A percentile compares a stretch with the other conserved stretches of the same genome.
Evolutionary conservation across 1,140 invertebrate genomes (phyloP).

Genomic region (Hylyphantes graminicola): DNA sequence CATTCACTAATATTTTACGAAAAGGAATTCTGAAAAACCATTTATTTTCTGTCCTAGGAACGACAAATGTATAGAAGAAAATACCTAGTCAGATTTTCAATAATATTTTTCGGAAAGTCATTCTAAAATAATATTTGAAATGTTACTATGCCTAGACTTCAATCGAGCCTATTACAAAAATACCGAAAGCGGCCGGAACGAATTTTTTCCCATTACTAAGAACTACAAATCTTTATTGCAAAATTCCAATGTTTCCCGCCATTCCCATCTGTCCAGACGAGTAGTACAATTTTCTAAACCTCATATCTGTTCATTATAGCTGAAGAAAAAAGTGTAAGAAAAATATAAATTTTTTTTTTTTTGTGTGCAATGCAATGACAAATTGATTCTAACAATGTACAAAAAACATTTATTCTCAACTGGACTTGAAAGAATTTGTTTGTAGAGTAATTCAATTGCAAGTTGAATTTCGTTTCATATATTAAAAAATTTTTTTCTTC

Average conservation of each 20-base stretch:
- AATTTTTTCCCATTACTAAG: slow-evolving; percentile 29
- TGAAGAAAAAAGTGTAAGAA: slow-evolving; percentile 6
- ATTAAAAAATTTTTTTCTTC: slow-evolving; percentile 39
- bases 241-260: slow-evolving; percentile 17
- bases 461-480: slow-evolving; percentile 2
- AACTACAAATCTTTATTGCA: slow-evolving; percentile 15
- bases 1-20: too few relatives aligned
- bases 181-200: background rate
- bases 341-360: background rate
- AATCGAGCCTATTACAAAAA: slow-evolving; percentile 4
- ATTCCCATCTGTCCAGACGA: slow-evolving; percentile 31
- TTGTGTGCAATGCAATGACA: background rate
- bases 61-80: too few relatives aligned
- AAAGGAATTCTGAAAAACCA: too few relatives aligned
- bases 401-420: slow-evolving; percentile 48
- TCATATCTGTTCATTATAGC: slow-evolving; percentile 15
- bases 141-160: slow-evolving; percentile 5
- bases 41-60: too few relatives aligned
- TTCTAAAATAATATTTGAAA: slow-evolving; percentile 6
- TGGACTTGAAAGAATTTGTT: slow-evolving; percentile 22
- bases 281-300: slow-evolving; percentile 1
- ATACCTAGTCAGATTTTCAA: too few relatives aligned
- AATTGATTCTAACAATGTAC: slow-evolving; percentile 31
- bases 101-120: background rate
- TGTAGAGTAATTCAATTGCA: background rate